These are phyloP conservation scores for Drosophila stalkeri DNA, from an alignment of 2,888 invertebrate species.

Conservation along the genomic window DNA sequence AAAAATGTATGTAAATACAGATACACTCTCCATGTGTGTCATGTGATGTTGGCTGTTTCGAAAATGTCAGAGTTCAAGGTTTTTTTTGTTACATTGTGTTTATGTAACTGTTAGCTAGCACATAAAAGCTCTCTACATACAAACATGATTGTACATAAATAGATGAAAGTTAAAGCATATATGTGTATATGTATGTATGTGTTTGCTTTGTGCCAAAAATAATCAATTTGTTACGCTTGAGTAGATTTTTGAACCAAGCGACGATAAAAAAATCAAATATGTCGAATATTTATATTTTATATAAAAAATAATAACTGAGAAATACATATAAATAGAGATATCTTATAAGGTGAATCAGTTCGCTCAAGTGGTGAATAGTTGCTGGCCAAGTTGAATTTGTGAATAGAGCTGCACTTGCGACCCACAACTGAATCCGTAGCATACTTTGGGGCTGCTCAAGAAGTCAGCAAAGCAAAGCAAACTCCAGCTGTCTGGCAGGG, in stretches of 20 bases:
- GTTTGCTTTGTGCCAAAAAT: conserved; percentile 3
- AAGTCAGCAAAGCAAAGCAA: conserved; percentile 31
- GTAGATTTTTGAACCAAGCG: not conserved
- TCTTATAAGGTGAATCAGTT: not conserved
- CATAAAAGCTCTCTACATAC: conserved; percentile 16
- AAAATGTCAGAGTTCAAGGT: conserved; percentile 76
- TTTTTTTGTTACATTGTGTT: conserved; percentile 37
- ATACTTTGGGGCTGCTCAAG: conserved; percentile 42
- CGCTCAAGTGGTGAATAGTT: not conserved
- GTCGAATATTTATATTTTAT: not conserved
- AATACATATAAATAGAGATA: not conserved
- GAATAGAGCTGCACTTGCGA: conserved; percentile 12
- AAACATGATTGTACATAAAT: conserved; percentile 9
- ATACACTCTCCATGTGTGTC: conserved; percentile 32
- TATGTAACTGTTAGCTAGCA: conserved; percentile 48
- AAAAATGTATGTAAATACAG: conserved; percentile 13
- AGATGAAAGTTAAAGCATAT: conserved; percentile 18
- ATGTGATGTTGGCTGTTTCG: conserved; percentile 35
- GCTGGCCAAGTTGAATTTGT: not conserved
- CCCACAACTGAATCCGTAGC: conserved; percentile 38
- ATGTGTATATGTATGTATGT: not conserved
- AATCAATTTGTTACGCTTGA: conserved; percentile 9
- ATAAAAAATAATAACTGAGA: not conserved
- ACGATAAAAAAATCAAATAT: too few relatives aligned
- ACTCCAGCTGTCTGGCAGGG: conserved; percentile 17